Evolutionary conservation across 2,113 vertebrate genomes (phyloP).

Genomic region (Alosa alosa): DNA sequence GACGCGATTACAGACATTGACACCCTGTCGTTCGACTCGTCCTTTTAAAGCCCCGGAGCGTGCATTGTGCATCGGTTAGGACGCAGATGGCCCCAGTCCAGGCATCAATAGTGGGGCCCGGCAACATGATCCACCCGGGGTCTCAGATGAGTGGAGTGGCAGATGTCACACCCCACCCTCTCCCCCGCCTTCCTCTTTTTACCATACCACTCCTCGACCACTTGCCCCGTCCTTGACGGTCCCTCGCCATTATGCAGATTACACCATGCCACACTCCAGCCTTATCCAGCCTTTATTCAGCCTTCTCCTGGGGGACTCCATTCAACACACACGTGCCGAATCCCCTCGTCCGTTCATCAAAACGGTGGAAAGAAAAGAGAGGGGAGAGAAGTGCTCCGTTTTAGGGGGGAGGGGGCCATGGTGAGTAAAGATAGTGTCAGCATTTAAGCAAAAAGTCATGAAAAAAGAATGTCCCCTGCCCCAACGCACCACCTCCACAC

Average conservation of each 20-base stretch:
- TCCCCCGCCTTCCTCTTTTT: constrained; percentile 16
- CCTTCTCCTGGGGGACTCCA: constrained; percentile 48
- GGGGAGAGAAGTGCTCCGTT: background rate
- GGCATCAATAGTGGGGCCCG: constrained; percentile 48
- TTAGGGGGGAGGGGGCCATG: constrained; percentile 20
- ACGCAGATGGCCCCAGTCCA: constrained; percentile 61
- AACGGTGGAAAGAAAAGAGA: constrained; percentile 41
- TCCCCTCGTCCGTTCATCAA: constrained; percentile 55
- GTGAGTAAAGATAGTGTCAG: constrained; percentile 19
- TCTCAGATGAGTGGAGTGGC: constrained; percentile 56
- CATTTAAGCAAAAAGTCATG: constrained; percentile 5
- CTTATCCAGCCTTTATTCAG: constrained; percentile 51
- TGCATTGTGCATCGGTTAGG: constrained; percentile 54
- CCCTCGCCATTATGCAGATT: constrained; percentile 57
- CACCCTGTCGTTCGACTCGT: constrained; percentile 21
- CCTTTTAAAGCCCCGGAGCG: constrained; percentile 50
- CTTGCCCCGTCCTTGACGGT: constrained; percentile 58
- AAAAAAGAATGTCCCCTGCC: background rate
- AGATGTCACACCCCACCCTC: constrained; percentile 50
- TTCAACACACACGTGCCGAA: constrained; percentile 57
- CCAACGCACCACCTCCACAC: background rate
- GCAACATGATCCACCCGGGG: constrained; percentile 55
- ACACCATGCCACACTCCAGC: constrained; percentile 52
- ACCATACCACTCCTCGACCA: constrained; percentile 37
- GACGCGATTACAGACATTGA: constrained; percentile 31